Evolutionary conservation across 2,113 vertebrate genomes (phyloP).

Genomic region (Vidua macroura): DNA sequence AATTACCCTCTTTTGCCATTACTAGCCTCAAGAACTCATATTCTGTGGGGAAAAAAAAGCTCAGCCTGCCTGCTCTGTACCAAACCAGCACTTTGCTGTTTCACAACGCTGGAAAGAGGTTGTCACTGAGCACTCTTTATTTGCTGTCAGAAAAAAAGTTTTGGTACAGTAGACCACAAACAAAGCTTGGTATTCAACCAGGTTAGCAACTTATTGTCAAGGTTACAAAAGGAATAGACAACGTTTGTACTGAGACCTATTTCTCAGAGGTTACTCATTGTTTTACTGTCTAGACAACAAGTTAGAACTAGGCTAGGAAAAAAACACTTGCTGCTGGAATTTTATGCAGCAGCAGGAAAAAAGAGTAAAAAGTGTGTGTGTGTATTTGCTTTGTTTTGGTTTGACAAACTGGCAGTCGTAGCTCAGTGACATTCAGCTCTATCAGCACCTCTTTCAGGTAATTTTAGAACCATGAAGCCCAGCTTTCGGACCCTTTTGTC

Average conservation of each 20-base stretch:
- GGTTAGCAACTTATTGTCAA: conserved; percentile 44
- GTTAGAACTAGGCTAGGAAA: neutral
- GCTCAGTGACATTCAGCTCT: neutral
- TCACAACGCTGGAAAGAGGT: neutral
- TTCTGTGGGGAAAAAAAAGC: conserved; percentile 6
- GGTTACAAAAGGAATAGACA: conserved; percentile 47
- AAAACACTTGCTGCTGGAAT: neutral
- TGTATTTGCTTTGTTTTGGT: neutral
- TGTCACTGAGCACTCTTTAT: neutral
- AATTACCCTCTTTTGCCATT: conserved; percentile 32
- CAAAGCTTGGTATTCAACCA: conserved; percentile 36
- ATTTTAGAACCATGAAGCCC: neutral
- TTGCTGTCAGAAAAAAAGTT: conserved; percentile 12
- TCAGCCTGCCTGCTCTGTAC: neutral
- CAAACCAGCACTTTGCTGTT: neutral
- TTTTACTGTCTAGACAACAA: conserved; percentile 37
- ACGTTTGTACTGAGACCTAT: neutral
- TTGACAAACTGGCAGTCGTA: conserved; percentile 4
- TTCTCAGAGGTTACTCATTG: conserved; percentile 39
- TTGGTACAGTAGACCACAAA: conserved; percentile 3
- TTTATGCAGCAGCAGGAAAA: neutral
- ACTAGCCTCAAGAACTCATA: neutral
- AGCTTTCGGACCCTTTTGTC: neutral
- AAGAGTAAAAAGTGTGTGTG: neutral
- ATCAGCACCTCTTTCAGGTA: neutral